A percentile compares a stretch with the other conserved stretches of the same genome.
Conservation (phyloP, 2,888 invertebrate genomes). For the Gisinianus flammeolus region DNA sequence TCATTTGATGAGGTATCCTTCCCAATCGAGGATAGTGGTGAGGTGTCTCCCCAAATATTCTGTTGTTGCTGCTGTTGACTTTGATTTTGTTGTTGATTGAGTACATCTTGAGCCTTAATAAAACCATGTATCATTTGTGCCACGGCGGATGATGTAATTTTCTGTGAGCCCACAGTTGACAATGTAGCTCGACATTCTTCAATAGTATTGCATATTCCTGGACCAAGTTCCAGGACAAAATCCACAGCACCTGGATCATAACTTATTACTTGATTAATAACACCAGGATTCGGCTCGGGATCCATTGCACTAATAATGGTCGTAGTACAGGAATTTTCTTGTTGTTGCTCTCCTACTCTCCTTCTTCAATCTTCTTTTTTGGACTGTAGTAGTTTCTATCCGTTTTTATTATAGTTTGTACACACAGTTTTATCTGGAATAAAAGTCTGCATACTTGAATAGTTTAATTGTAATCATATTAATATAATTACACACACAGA, state of each 20-base stretch:
- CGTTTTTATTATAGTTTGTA: too few species aligned
- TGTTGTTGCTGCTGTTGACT: slow-evolving; percentile 56
- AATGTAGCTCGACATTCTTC: slow-evolving; percentile 88
- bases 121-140: slow-evolving; percentile 86
- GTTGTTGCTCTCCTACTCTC: too few species aligned
- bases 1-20: slow-evolving; percentile 57
- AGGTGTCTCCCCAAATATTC: slow-evolving; percentile 57
- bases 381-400: too few species aligned
- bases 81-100: slow-evolving; percentile 66
- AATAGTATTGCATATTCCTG: slow-evolving; percentile 81
- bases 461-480: too few species aligned
- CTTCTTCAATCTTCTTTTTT: too few species aligned
- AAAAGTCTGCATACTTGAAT: too few species aligned
- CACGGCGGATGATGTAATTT: slow-evolving; percentile 78
- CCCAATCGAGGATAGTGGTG: slow-evolving; percentile 19
- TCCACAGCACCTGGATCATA: slow-evolving; percentile 70
- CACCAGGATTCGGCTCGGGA: slow-evolving; percentile 40
- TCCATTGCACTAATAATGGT: too few species aligned
- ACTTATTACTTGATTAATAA: slow-evolving; percentile 45
- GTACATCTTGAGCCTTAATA: slow-evolving; percentile 80
- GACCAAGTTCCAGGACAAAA: slow-evolving; percentile 89
- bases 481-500: too few species aligned
- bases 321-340: too few species aligned
- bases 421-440: too few species aligned
- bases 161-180: slow-evolving; percentile 78